Conservation (phyloP, 92 coral and sea anemone genomes). For the Actinostola sp. region DNA sequence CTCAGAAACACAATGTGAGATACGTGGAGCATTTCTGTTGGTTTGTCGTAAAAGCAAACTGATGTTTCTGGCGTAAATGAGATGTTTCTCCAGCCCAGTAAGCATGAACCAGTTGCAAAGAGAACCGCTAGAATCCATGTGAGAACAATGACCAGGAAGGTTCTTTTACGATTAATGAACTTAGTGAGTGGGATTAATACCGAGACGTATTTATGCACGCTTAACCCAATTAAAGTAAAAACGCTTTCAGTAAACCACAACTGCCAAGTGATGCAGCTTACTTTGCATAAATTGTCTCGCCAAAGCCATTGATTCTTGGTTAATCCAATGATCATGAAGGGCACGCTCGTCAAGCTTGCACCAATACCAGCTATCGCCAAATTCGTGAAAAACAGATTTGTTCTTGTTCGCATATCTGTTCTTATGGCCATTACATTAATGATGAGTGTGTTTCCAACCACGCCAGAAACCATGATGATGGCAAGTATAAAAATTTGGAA, state of each 20-base stretch:
- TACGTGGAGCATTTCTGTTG: conserved; percentile 33
- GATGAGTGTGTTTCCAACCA: conserved; percentile 65
- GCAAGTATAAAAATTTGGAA: conserved; percentile 51
- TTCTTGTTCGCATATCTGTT: conserved; percentile 82
- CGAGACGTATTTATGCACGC: conserved; percentile 85
- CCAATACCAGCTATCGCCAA: conserved; percentile 67
- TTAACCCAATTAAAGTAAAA: conserved; percentile 70
- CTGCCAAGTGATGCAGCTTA: conserved; percentile 73
- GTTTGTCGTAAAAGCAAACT: conserved; percentile 51
- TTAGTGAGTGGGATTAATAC: conserved; percentile 72
- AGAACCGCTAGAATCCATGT: conserved; percentile 63
- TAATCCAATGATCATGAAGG: conserved; percentile 53
- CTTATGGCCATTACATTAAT: conserved; percentile 56
- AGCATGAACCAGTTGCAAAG: conserved; percentile 64
- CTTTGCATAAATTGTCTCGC: conserved; percentile 66
- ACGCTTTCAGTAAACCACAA: conserved; percentile 72
- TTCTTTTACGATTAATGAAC: conserved; percentile 68
- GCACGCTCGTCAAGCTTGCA: conserved; percentile 51
- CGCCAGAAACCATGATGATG: conserved; percentile 45
- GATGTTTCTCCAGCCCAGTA: conserved; percentile 73
- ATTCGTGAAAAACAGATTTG: conserved; percentile 70
- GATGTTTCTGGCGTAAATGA: conserved; percentile 34
- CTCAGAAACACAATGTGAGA: conserved; percentile 45
- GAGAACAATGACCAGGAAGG: conserved; percentile 28
- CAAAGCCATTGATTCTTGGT: conserved; percentile 57